Conservation (phyloP, 2,113 vertebrate genomes). For the Sinocyclocheilus rhinocerous region DNA sequence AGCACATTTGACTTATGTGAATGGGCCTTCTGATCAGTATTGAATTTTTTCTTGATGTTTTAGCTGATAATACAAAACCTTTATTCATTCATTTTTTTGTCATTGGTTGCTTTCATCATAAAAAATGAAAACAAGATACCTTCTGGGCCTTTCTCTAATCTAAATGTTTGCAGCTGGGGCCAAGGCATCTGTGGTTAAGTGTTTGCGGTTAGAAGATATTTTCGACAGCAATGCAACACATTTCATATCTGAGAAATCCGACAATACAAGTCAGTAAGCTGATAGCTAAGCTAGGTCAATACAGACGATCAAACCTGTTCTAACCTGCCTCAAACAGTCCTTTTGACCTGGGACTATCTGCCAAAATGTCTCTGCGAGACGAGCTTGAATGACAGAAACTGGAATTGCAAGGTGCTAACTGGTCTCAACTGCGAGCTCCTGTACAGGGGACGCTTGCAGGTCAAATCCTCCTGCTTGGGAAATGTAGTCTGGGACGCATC, state of each 20-base stretch:
- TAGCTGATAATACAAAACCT: background rate
- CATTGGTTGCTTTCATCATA: slow-evolving; percentile 11
- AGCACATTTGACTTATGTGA: slow-evolving; percentile 46
- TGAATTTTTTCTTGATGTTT: slow-evolving; percentile 18
- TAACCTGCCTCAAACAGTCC: slow-evolving; percentile 16
- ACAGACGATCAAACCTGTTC: background rate
- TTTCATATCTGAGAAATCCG: background rate
- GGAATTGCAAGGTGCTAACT: slow-evolving; percentile 52
- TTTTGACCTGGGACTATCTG: slow-evolving; percentile 19
- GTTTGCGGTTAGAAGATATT: slow-evolving; percentile 25
- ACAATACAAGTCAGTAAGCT: background rate
- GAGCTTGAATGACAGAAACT: slow-evolving; percentile 22
- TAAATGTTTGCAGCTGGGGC: slow-evolving; percentile 15
- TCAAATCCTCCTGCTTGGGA: background rate
- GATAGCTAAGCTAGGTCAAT: background rate
- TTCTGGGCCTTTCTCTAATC: slow-evolving; percentile 25
- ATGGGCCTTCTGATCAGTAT: slow-evolving; percentile 52
- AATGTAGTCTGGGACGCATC: slow-evolving; percentile 36
- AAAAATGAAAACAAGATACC: slow-evolving; percentile 5
- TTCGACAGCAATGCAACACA: slow-evolving; percentile 13
- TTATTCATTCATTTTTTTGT: background rate
- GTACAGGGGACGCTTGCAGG: background rate
- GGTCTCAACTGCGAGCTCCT: background rate
- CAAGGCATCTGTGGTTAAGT: slow-evolving; percentile 22
- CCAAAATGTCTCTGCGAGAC: slow-evolving; percentile 11